Base-by-base conservation (phyloP, 2,797 vertebrate species). In the Gorsachius magnificus region DNA sequence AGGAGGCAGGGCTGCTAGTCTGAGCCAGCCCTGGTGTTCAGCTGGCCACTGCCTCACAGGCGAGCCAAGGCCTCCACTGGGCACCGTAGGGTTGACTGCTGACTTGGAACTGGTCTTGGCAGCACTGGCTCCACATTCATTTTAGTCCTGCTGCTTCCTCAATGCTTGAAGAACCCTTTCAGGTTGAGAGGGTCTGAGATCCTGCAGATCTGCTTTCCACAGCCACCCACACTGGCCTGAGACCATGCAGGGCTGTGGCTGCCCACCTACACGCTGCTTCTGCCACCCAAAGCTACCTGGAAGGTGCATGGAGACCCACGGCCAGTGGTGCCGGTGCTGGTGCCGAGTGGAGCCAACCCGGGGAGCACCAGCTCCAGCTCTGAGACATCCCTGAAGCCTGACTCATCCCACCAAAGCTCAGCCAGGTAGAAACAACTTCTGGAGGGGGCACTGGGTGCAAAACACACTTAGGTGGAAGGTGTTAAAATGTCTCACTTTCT, bases 361-460 rank as follows among this genome's bases (percentile, higher is more conserved):
- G 28, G 41, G 54, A 78, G 20, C 54, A 18, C 11, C 31, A 28
- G 48, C 11, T 61, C n/a, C 36, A 66, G 24, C 24, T 61, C 36
- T 0, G 1, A 83, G 79, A 48, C 20, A 46, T 20, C 51, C 36
- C 72, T 63, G 53, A 72, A 87, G 50, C 66, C 29, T 84, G 66
- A 56, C 19, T 41, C 56, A 74, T 29, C 21, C 33, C 24, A 6
- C 18, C 3, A 1, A 29, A 57, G 36, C 29, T 54, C 69, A 64
- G 45, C 38, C 92, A 91, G 92, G 69, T 70, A 61, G 68, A 50
- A 89, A 51, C 71, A 57, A 31, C 54, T 92, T 53, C 89, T 82
- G 76, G 48, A 77, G 22, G 65, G 75, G 60, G 15, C 60, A 85
- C 16, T 35, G 65, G 24, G n/a, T 63, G 81, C 48, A 85, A 84